Evolutionary conservation across 2,797 vertebrate genomes (phyloP), one percentile per base, ranked within the genome.

Genomic region (Mormyrops boulengeri): DNA sequence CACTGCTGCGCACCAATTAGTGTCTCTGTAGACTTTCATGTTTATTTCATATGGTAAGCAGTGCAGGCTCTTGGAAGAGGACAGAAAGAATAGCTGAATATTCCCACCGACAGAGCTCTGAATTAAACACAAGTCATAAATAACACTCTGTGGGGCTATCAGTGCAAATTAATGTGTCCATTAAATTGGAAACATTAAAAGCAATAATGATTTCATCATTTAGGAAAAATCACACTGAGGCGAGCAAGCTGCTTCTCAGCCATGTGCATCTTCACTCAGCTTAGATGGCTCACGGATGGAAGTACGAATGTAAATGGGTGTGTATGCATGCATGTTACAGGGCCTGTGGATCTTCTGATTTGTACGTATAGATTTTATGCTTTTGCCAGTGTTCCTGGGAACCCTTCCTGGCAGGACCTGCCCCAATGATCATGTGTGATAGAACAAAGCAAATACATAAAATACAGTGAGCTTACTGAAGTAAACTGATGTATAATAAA

Each of bases 151-250:
- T 93, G 91, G 95, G 94, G 93, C 94, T 89, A 94, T 95, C 93
- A 90, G 92, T 94, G 95, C 95, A 95, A 96, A 96, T 96, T 94
- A 96, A 96, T 96, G 94, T 94, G 94, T 96, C 95, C 95, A 96
- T 96, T 96, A 96, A 95, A 96, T 94, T 95, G 93, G 95, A 95
- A 96, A 95, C 95, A 96, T 96, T 96, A 96, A 96, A 95, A 94
- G 94, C 95, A 95, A 95, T 95, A 96, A 96, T 95, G 95, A 95
- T 95, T 95, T 94, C 93, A 94, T 93, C 94, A 94, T 95, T 96
- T 94, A 92, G 93, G 92, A 92, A 95, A 95, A 94, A 94, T 93
- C 93, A 93, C 93, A 94, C 95, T 95, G 94, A 94, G 94, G 93
- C 92, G 47, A 12, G n/a, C 44, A 85, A 50, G 38, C 73, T 80